These are phyloP conservation scores for Bombus waltoni DNA, from an alignment of 1,140 invertebrate genomes.

Conservation along the genomic window DNA sequence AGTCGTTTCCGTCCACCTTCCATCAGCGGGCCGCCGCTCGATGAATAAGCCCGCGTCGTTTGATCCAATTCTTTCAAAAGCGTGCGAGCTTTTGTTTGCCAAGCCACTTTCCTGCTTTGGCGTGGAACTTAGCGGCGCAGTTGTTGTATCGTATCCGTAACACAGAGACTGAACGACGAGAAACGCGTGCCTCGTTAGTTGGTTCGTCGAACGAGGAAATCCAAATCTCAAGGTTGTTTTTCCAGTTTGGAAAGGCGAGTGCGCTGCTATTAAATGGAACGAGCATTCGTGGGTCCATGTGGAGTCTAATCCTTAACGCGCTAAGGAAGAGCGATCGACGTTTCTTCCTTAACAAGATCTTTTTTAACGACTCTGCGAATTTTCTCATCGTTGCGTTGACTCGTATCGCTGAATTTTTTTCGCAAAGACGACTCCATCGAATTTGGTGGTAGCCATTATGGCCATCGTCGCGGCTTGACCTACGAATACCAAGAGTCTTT, in stretches of 20 bases:
- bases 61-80: slow-evolving; percentile 6
- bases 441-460: no score
- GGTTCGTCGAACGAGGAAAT: neutral
- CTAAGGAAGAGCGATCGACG: no score
- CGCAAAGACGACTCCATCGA: no score
- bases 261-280: neutral
- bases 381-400: no score
- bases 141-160: neutral
- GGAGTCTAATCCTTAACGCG: neutral
- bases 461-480: no score
- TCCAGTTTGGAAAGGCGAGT: neutral
- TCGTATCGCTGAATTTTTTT: no score
- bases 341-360: no score
- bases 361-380: no score
- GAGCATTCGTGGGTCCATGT: neutral
- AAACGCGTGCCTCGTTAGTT: neutral
- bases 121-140: no score
- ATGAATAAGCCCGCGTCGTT: neutral
- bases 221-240: neutral
- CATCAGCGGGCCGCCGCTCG: neutral
- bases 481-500: neutral
- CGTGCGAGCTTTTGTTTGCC: slow-evolving; percentile 1
- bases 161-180: neutral
- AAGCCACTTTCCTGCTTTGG: neutral
- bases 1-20: neutral